A percentile compares a stretch with the other conserved stretches of the same genome.
phyloP scores from a whole-genome alignment of 2,888 invertebrate species.

The Galeruca laticollis region DNA sequence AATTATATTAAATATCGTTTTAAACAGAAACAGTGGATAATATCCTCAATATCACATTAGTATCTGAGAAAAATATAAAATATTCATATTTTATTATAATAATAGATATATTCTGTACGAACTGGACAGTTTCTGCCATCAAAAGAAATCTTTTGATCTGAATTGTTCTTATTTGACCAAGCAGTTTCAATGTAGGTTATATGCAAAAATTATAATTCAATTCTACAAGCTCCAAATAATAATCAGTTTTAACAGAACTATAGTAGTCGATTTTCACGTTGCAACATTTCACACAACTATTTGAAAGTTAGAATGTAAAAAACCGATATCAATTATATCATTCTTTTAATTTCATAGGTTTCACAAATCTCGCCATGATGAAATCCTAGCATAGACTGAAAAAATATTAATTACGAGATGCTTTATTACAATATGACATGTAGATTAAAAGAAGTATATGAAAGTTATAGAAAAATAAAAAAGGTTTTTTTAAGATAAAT shows the following conservation, averaged over 20 bases:
- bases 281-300: slow-evolving; percentile 51
- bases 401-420: slow-evolving; percentile 52
- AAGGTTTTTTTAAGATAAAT: slow-evolving; percentile 28
- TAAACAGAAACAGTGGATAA: too few species aligned
- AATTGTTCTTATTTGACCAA: too few species aligned
- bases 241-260: not conserved
- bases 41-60: too few species aligned
- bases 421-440: slow-evolving; percentile 60
- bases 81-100: too few species aligned
- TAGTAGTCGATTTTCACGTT: slow-evolving; percentile 42
- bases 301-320: slow-evolving; percentile 54
- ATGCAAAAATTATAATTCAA: too few species aligned
- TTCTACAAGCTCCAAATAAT: not conserved
- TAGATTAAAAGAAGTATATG: slow-evolving; percentile 53
- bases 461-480: slow-evolving; percentile 43
- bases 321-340: slow-evolving; percentile 61
- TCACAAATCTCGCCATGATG: slow-evolving; percentile 66
- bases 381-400: slow-evolving; percentile 66
- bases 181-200: too few species aligned
- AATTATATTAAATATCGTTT: too few species aligned
- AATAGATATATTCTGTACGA: too few species aligned
- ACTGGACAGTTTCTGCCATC: too few species aligned
- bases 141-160: too few species aligned
- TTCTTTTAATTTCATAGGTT: slow-evolving; percentile 58
- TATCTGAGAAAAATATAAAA: too few species aligned